These are phyloP conservation scores for Palythoa caribaeorum DNA, from an alignment of 92 coral and sea anemone genomes.

Conservation along the genomic window DNA sequence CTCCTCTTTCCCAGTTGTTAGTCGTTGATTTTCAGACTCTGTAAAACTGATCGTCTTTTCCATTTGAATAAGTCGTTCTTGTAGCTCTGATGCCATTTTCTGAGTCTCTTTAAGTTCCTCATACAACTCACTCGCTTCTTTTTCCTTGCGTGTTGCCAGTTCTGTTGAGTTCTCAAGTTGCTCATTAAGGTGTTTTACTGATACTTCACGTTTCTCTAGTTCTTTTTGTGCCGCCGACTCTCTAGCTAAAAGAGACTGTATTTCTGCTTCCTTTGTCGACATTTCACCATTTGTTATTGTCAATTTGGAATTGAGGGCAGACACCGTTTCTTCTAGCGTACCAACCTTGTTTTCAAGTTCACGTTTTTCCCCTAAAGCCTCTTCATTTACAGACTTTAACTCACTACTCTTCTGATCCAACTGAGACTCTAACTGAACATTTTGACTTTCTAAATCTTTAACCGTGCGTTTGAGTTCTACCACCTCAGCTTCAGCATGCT, in stretches of 20 bases:
- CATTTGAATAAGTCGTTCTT: slow-evolving; percentile 39
- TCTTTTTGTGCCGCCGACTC: slow-evolving; percentile 38
- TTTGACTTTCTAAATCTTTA: slow-evolving; percentile 48
- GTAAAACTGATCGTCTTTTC: slow-evolving; percentile 41
- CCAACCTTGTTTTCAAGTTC: slow-evolving; percentile 50
- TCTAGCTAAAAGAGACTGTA: slow-evolving; percentile 48
- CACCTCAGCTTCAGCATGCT: slow-evolving; percentile 69
- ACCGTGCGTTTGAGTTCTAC: slow-evolving; percentile 56
- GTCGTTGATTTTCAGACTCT: slow-evolving; percentile 48
- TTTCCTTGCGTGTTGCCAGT: slow-evolving; percentile 60
- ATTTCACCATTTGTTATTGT: slow-evolving; percentile 46
- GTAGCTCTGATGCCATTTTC: slow-evolving; percentile 28
- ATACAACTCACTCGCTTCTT: slow-evolving; percentile 52
- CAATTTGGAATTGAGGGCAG: slow-evolving; percentile 46
- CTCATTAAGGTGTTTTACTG: slow-evolving; percentile 46
- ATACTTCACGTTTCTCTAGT: slow-evolving; percentile 43
- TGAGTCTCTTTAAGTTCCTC: slow-evolving; percentile 58
- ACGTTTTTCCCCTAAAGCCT: slow-evolving; percentile 35
- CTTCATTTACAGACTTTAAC: slow-evolving; percentile 39
- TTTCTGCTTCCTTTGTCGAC: slow-evolving; percentile 50
- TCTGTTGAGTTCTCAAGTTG: slow-evolving; percentile 56
- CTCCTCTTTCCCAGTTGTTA: slow-evolving; percentile 63
- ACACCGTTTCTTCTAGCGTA: slow-evolving; percentile 55
- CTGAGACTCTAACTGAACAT: slow-evolving; percentile 46
- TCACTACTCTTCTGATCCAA: slow-evolving; percentile 55